phyloP scores from a whole-genome alignment of 2,113 vertebrate genomes.

The Leptosomus discolor region DNA sequence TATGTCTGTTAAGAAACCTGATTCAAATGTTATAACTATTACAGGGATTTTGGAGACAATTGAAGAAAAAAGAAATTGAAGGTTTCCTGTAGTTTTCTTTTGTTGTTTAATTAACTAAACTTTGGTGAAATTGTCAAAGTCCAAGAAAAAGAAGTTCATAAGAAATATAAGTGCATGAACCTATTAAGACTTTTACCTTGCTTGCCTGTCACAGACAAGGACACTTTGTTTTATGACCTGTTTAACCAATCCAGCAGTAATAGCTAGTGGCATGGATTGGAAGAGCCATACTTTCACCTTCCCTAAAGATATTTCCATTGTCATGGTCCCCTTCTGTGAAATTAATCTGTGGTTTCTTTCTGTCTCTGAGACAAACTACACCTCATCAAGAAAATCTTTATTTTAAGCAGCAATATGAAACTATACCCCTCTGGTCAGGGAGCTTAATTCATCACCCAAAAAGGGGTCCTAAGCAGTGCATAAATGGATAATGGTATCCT shows the following conservation, averaged over 20 bases:
- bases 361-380: not conserved
- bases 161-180: not conserved
- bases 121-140: not conserved
- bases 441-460: not conserved
- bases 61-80: constrained; percentile 15
- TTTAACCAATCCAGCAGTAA: not conserved
- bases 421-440: not conserved
- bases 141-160: not conserved
- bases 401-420: not conserved
- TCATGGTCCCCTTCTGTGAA: not conserved
- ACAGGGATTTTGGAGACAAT: constrained; percentile 22
- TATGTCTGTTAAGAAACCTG: constrained; percentile 65
- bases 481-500: not conserved
- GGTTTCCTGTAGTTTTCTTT: not conserved
- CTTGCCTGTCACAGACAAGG: not conserved
- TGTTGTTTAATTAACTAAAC: not conserved
- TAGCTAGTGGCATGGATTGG: not conserved
- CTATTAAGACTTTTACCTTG: not conserved
- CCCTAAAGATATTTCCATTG: not conserved
- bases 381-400: not conserved
- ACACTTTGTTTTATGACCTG: not conserved
- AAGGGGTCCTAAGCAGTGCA: not conserved
- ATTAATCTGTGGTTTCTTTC: not conserved
- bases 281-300: not conserved
- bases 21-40: constrained; percentile 40